phyloP scores from a whole-genome alignment of 2,113 vertebrate species.

The Pogona vitticeps region DNA sequence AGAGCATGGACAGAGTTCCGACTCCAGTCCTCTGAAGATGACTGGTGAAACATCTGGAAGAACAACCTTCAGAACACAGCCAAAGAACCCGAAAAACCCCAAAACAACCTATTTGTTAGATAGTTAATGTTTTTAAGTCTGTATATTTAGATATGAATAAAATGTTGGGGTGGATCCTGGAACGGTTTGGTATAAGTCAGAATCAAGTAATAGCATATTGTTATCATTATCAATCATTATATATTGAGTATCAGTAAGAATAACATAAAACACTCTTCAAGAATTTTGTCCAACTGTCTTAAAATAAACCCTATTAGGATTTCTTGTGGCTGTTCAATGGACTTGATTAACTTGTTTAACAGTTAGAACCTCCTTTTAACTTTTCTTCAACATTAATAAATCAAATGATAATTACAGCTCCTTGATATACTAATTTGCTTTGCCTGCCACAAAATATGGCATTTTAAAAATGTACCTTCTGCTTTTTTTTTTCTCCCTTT shows the following conservation, averaged over 20 bases:
- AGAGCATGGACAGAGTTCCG: no score
- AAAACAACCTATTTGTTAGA: no score
- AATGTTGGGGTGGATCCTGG: no score
- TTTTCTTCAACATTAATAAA: not conserved
- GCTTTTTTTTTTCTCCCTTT: not conserved
- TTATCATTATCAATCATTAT: no score
- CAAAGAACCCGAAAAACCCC: no score
- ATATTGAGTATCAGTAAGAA: constrained; percentile 1
- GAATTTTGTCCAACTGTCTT: not conserved
- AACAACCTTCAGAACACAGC: no score
- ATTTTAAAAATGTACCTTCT: not conserved
- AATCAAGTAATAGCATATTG: no score
- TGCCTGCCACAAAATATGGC: not conserved
- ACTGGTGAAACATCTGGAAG: no score
- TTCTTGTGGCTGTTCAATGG: not conserved
- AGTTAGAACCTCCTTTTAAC: not conserved
- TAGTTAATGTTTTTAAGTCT: no score
- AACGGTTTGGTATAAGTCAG: no score
- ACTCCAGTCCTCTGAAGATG: no score
- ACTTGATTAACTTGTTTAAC: not conserved
- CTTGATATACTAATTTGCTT: not conserved
- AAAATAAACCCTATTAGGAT: not conserved
- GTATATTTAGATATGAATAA: no score
- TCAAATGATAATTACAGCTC: not conserved
- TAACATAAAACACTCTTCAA: not conserved